phyloP scores from a whole-genome alignment of 2,888 invertebrate species.

The Parnassius glacialis region DNA sequence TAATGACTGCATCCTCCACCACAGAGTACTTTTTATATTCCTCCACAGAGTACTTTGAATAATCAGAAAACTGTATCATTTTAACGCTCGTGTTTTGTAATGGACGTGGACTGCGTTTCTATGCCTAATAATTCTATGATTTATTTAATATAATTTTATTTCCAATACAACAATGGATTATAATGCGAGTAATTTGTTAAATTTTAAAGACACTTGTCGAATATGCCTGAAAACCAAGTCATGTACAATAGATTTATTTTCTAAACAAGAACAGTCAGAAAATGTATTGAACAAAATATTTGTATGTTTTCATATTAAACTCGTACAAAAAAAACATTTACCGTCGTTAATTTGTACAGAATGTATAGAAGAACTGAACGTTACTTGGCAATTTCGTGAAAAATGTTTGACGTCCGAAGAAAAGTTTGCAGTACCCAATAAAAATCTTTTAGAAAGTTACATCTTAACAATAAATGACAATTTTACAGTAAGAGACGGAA shows the following conservation, averaged over 20 bases:
- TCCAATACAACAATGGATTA: constrained; percentile 3
- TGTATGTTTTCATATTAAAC: constrained; percentile 56
- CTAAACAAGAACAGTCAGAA: constrained; percentile 39
- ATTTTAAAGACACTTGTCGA: constrained; percentile 42
- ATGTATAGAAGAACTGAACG: constrained; percentile 54
- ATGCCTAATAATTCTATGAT: too few relatives aligned
- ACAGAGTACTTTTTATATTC: too few relatives aligned
- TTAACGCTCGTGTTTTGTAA: too few relatives aligned
- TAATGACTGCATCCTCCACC: too few relatives aligned
- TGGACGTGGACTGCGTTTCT: too few relatives aligned
- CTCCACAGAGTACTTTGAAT: too few relatives aligned
- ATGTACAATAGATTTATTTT: constrained; percentile 42
- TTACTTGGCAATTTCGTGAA: constrained; percentile 50
- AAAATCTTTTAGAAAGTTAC: constrained; percentile 21
- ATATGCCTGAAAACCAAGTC: constrained; percentile 50
- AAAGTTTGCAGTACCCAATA: constrained; percentile 40
- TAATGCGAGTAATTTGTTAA: constrained; percentile 2
- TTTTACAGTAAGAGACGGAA: too few relatives aligned
- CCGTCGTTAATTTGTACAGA: constrained; percentile 53
- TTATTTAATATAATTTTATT: too few relatives aligned
- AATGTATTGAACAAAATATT: constrained; percentile 51
- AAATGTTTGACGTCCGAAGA: constrained; percentile 60
- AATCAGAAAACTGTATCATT: too few relatives aligned
- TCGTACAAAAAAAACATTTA: constrained; percentile 44
- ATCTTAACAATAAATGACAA: neutral